phyloP scores from a whole-genome alignment of 2,888 invertebrate genomes.

The Hypomecis punctinalis region DNA sequence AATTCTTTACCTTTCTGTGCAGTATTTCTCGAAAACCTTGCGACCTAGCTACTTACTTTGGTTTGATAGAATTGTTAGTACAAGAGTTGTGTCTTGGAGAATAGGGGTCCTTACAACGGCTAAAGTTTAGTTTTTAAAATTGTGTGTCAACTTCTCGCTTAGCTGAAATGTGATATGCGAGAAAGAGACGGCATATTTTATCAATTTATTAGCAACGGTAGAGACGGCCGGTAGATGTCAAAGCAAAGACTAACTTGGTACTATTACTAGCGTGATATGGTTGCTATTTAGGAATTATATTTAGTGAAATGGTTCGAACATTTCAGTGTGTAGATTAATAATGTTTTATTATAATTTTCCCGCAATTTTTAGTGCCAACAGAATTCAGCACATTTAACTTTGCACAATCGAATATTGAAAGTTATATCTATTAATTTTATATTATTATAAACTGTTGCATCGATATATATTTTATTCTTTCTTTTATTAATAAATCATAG shows the following conservation, averaged over 20 bases:
- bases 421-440: conserved; percentile 78
- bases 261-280: conserved; percentile 68
- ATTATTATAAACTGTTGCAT: conserved; percentile 73
- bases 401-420: conserved; percentile 71
- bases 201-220: too few species aligned
- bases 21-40: background rate
- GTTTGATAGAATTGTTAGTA: too few species aligned
- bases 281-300: conserved; percentile 52
- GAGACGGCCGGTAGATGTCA: conserved; percentile 48
- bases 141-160: too few species aligned
- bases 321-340: conserved; percentile 3
- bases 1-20: background rate
- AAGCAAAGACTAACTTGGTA: conserved; percentile 68
- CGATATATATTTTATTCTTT: conserved; percentile 75
- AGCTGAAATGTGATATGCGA: too few species aligned
- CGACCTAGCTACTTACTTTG: too few species aligned
- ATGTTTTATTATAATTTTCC: conserved; percentile 6
- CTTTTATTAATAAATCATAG: conserved; percentile 49
- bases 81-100: conserved; percentile 39
- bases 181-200: too few species aligned
- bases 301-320: conserved; percentile 42
- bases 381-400: conserved; percentile 64
- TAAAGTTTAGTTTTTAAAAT: too few species aligned
- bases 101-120: background rate
- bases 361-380: conserved; percentile 59